Evolutionary conservation across 53 echinoderm and acorn worm genomes (phyloP), one percentile per base, ranked within the genome.

Genomic region (Stichopus horrens): DNA sequence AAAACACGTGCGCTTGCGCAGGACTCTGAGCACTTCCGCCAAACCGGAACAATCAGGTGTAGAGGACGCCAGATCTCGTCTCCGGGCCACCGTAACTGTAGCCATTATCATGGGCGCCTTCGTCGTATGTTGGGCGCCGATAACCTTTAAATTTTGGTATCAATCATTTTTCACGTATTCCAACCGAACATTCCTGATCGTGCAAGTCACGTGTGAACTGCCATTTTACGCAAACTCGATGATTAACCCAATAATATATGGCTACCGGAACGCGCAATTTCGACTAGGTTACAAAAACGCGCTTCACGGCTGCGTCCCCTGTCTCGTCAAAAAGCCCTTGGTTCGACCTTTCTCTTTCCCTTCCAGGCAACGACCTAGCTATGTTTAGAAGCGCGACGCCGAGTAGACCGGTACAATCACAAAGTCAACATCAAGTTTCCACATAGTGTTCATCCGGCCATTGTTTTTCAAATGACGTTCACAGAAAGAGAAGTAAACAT

Each of bases 211-310:
- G 53, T 87, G 87, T 8, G 87, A 87, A 57, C 18, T 75, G 18
- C 75, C 57, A 4, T 74, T 87, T n/a, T 87, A 74, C 75, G 75
- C 75, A 23, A 87, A 87, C 58, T 87, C 87, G 19, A 56, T 87
- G 74, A 23, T 87, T 16, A 87, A 87, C 54, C 87, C 87, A 2
- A 87, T 87, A 53, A 87, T 87, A 20, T 87, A 87, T 74, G 87
- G 87, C 5, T 87, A 87, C 54, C 37, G 87, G 16, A 87, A 87
- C 75, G 75, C 19, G 21, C 74, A 87, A 10, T 87, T 52, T 16
- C 54, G 87, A 53, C 7, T 53, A 10, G 87, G 87, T 55, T 87
- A 87, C 55, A 74, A 52, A 21, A 74, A 11, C 54, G 87, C 75
- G 19, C 55, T 87, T 16, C 87, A 57, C 5, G 7, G 53, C 9